A percentile compares a stretch with the other conserved stretches of the same genome.
These are phyloP conservation scores for Pseudeuparius sepicola DNA, from an alignment of 2,888 invertebrate genomes.

Conservation along the genomic window DNA sequence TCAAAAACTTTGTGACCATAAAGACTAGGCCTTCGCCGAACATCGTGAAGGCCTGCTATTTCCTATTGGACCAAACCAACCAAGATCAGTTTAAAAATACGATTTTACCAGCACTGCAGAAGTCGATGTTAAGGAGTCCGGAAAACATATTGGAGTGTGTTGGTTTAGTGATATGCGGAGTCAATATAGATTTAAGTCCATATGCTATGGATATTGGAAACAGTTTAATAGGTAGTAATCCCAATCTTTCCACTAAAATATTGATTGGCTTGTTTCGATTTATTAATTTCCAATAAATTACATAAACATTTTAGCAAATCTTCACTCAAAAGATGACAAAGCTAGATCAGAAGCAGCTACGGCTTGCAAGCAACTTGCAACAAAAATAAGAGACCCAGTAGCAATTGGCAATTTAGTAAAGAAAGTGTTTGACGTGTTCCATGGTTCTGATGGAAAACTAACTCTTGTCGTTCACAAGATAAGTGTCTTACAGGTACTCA, in stretches of 20 bases:
- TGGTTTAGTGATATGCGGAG: constrained; percentile 58
- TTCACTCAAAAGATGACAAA: constrained; percentile 76
- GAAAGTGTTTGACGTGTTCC: constrained; percentile 67
- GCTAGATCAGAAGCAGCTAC: constrained; percentile 64
- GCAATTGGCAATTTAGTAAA: constrained; percentile 59
- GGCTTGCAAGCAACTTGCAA: constrained; percentile 60
- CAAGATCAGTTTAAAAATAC: constrained; percentile 60
- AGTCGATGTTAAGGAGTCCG: constrained; percentile 86
- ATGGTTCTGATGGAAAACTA: constrained; percentile 85
- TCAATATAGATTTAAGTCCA: constrained; percentile 67
- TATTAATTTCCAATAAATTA: too few relatives aligned
- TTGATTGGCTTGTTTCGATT: too few relatives aligned
- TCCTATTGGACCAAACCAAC: constrained; percentile 52
- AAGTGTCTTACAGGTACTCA: constrained; percentile 61
- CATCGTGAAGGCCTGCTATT: constrained; percentile 55
- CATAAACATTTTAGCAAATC: constrained; percentile 56
- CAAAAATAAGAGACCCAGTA: constrained; percentile 56
- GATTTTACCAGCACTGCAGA: constrained; percentile 77
- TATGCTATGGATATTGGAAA: constrained; percentile 72
- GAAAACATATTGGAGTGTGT: constrained; percentile 81
- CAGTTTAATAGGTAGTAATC: constrained; percentile 68
- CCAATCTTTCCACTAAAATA: too few relatives aligned
- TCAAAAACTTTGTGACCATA: constrained; percentile 66
- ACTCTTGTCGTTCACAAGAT: constrained; percentile 83
- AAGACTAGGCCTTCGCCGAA: constrained; percentile 64